Percentiles rank a stretch among this genome's conserved stretches.
phyloP scores from a whole-genome alignment of 2,888 invertebrate species.

The Neocrepidodera transversa region DNA sequence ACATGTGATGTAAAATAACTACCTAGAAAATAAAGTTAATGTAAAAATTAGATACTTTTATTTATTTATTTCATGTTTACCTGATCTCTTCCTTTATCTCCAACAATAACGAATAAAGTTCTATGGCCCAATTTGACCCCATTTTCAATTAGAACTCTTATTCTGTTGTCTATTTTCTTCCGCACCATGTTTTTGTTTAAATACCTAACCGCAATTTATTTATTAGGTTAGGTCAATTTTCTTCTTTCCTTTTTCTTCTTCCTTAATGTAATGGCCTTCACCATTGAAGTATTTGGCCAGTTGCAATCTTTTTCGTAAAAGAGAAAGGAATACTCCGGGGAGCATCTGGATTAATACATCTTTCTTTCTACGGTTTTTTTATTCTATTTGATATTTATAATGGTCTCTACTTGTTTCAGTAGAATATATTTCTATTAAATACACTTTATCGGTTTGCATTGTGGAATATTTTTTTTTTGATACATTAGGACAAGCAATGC shows the following conservation, averaged over 20 bases:
- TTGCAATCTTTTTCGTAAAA: too few species aligned
- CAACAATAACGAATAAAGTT: conserved; percentile 93
- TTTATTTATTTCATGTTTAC: conserved; percentile 62
- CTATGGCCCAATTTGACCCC: conserved; percentile 90
- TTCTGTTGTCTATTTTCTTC: conserved; percentile 96
- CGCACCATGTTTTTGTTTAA: conserved; percentile 70
- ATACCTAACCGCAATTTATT: conserved; percentile 12
- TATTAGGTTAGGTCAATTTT: conserved; percentile 10
- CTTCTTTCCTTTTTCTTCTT: too few species aligned
- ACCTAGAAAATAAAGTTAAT: conserved; percentile 66
- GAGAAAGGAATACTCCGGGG: too few species aligned
- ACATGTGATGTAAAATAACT: conserved; percentile 95
- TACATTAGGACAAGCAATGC: too few species aligned
- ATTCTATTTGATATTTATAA: too few species aligned
- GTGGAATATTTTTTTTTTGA: too few species aligned
- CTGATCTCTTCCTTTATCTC: conserved; percentile 95
- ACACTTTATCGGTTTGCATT: too few species aligned
- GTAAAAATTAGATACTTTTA: not conserved
- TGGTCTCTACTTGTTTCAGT: too few species aligned
- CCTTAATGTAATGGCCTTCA: too few species aligned
- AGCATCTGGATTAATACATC: too few species aligned
- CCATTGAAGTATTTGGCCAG: not conserved
- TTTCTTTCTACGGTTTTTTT: too few species aligned
- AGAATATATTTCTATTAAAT: too few species aligned
- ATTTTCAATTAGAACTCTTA: conserved; percentile 96